Evolutionary conservation across 2,113 vertebrate species (phyloP), one percentile per base, ranked within the genome.

Genomic region (Peromyscus leucopus): DNA sequence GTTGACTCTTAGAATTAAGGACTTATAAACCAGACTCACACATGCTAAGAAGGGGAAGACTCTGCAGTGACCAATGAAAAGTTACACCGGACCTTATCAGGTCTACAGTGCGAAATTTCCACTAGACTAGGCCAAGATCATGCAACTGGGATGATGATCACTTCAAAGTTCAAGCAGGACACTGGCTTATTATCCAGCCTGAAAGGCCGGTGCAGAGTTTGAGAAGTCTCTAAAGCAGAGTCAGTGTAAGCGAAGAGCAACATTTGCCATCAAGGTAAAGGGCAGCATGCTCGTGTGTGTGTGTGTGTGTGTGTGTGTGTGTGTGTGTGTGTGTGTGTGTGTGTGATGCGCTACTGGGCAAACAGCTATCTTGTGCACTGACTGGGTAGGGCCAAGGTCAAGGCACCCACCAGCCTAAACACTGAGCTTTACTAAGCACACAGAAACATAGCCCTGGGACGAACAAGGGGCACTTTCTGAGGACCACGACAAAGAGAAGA

Each of bases 161-260:
- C 22, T 85, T n/a, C 80, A 72, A 93, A 69, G 46, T 33, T 4
- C 4, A 82, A n/a, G 76, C 31, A 75, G 61, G 65, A 74, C 5
- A 67, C 10, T 33, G 67, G 76, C 31, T 86, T 28, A 28, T 59
- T 57, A 46, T 7, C 7, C 8, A 57, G 76, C 48, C 46, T 36
- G 48, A 48, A 17, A 24, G 1, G 26, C 1, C 16, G 93, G 72
- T 0, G 8, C 21, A 19, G 69, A 39, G 28, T 51, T 26, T 19
- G 57, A 80, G 57, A 51, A 71, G 42, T 0, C 4, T 10, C 9
- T 24, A 5, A 55, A 42, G 39, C 11, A 91, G 48, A 28, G 84
- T 33, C 0, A 0, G 61, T 10, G 55, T 6, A 36, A 55, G 10
- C 51, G 24, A 28, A 78, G 26, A 46, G 1, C 1, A 21, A 1